Base-by-base conservation (phyloP, 2,797 vertebrate genomes). In the Sparidentex hasta region DNA sequence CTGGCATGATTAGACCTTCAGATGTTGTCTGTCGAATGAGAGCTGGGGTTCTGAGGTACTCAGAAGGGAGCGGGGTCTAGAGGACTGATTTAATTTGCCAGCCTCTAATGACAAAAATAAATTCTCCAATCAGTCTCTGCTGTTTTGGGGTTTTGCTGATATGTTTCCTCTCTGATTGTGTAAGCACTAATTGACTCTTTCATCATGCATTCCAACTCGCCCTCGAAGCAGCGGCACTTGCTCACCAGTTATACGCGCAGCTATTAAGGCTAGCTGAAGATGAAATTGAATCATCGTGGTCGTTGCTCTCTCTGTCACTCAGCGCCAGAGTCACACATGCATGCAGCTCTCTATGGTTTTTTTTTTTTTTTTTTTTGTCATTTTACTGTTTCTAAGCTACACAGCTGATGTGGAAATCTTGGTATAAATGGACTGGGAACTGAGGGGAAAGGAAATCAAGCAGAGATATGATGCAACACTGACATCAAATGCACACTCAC, bases 21-120 rank as follows among this genome's bases (percentile, higher is more conserved):
- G 88, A 93, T 92, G 86, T 87, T 79, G 82, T 82, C 69, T 86
- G 78, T 69, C 85, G 87, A 92, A 92, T 79, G 77, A 84, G 74
- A 89, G 81, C 78, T 46, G 62, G 74, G 76, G 65, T 83, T 87
- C 81, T 54, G 83, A 92, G 81, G 74, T 85, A 48, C 71, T 90
- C 74, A 70, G 73, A 90, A 80, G 81, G 81, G 66, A 83, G 66
- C 4, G 33, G 33, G 20, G 76, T 87, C 86, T 84, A 68, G 87
- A 90, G 84, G 78, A 91, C 87, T 88, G 89, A 93, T 94, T 93
- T 93, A 92, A 95, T 95, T 95, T 90, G 76, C 80, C 43, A 63
- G 66, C 75, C 51, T 67, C 66, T 92, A 92, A 93, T 90, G 88
- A 91, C 84, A 83, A 88, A 94, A 91, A 91, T 84, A 87, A 87